Percentiles rank a stretch among this genome's conserved stretches.
These are phyloP conservation scores for Ammodytes marinus DNA, from an alignment of 2,113 vertebrate species.

Conservation along the genomic window DNA sequence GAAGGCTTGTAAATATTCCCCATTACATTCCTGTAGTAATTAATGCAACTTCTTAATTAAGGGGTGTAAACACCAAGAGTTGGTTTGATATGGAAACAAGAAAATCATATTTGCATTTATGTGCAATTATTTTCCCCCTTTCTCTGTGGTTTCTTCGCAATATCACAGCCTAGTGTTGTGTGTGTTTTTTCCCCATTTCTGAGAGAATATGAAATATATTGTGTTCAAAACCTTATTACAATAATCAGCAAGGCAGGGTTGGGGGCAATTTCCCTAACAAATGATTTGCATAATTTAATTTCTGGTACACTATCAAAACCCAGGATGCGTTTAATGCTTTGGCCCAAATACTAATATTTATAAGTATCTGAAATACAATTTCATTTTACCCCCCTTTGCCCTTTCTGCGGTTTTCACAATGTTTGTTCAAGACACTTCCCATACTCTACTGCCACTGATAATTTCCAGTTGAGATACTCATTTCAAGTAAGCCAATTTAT, in stretches of 20 bases:
- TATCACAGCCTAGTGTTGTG: constrained; percentile 47
- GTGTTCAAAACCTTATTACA: constrained; percentile 71
- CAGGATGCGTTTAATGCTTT: constrained; percentile 51
- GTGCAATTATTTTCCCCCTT: constrained; percentile 59
- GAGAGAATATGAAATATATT: constrained; percentile 52
- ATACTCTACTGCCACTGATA: constrained; percentile 21
- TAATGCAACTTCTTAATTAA: constrained; percentile 72
- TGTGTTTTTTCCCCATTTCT: constrained; percentile 28
- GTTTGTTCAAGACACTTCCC: constrained; percentile 18
- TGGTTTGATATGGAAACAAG: constrained; percentile 77
- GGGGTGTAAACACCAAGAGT: constrained; percentile 63
- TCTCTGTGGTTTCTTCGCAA: constrained; percentile 36
- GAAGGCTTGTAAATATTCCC: constrained; percentile 70
- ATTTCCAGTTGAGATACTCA: constrained; percentile 49
- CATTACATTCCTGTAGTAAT: constrained; percentile 69
- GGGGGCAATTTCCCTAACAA: constrained; percentile 55
- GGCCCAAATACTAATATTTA: constrained; percentile 51
- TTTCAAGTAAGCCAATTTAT: constrained; percentile 61
- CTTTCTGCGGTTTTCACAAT: constrained; percentile 43
- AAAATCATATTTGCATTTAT: constrained; percentile 74
- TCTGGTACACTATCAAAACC: constrained; percentile 66
- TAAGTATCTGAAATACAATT: constrained; percentile 51
- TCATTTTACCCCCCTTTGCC: constrained; percentile 37
- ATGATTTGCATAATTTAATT: constrained; percentile 76
- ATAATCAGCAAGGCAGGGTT: constrained; percentile 63